Evolutionary conservation across 2,888 invertebrate species (phyloP), one percentile per base, ranked within the genome.

Genomic region (Caenorhabditis auriculariae): DNA sequence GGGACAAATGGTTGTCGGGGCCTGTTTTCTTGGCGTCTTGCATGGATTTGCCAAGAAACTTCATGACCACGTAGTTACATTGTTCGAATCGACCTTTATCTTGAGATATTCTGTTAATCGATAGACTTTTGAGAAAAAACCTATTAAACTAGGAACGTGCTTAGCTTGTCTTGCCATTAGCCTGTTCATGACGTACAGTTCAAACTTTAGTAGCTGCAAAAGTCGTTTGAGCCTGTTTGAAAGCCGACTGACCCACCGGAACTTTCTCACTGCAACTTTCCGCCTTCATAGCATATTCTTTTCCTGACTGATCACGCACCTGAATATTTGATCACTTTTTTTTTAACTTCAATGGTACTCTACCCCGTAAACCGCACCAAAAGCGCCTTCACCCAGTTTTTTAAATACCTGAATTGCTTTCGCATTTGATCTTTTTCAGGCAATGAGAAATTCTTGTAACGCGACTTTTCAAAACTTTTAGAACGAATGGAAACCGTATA

Each of bases 51-150:
- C 74, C 74, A 21, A 75, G 66, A 24, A 66, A 63, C 29, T 70
- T 70, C 75, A 75, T 75, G 21, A 75, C 70, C 41, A 75, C 64
- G 53, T 66, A 75, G 59, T 73, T 73, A 62, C 70, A 75, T 38
- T 69, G 61, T 15, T 58, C 43, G 38, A 66, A 52, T 12, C 54
- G 55, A 29, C 74, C 76, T 41, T 72, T 63, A 44, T 66, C 61
- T 55, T 17, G 42, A 49, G 52, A 27, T 0, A 32, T 17, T 48
- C 1, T n/a, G n/a, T n/a, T n/a, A n/a, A n/a, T n/a, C n/a, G n/a
- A 1, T 41, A 41, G 17, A 35, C n/a, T 1, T 35, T 35, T 15
- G n/a, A 17, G 2, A 19, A 49, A 17, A 21, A 37, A 63, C 54
- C 54, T 39, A 74, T 55, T 19, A 73, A 51, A 15, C 52, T 58